A percentile compares a stretch with the other conserved stretches of the same genome.
Conservation (phyloP, 2,113 vertebrate species). For the Sphyrna mokarran region DNA sequence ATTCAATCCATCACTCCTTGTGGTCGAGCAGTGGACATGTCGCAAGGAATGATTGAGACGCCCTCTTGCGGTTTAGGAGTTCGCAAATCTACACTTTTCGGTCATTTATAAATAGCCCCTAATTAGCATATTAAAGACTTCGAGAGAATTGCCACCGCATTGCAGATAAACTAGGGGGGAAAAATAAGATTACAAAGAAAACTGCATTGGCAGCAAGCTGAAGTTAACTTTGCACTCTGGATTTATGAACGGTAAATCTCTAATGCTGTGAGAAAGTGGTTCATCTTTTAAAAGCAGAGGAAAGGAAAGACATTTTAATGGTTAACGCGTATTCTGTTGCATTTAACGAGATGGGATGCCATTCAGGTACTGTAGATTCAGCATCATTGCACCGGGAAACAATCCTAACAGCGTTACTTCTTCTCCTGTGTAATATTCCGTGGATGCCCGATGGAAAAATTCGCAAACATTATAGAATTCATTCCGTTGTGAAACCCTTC, state of each 20-base stretch:
- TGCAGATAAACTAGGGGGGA: background rate
- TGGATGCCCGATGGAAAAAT: background rate
- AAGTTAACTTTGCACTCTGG: background rate
- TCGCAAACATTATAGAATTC: background rate
- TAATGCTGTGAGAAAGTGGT: background rate
- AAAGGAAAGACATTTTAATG: background rate
- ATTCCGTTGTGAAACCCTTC: background rate
- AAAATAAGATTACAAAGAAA: background rate
- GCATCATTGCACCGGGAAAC: background rate
- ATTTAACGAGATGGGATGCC: background rate
- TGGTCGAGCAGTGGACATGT: background rate
- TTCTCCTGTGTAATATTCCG: background rate
- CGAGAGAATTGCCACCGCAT: too few species aligned
- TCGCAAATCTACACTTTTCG: background rate
- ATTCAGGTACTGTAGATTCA: background rate
- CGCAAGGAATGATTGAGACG: background rate
- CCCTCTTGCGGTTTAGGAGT: background rate
- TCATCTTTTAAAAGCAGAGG: background rate
- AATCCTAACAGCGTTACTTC: background rate
- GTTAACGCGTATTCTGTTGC: background rate
- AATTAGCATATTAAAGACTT: background rate
- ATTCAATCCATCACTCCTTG: constrained; percentile 3
- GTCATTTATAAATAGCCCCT: background rate
- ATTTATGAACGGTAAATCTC: background rate
- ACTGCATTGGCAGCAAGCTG: background rate